Evolutionary conservation across 2,888 invertebrate genomes (phyloP).

Genomic region (Rhimphoctona megacephalus): DNA sequence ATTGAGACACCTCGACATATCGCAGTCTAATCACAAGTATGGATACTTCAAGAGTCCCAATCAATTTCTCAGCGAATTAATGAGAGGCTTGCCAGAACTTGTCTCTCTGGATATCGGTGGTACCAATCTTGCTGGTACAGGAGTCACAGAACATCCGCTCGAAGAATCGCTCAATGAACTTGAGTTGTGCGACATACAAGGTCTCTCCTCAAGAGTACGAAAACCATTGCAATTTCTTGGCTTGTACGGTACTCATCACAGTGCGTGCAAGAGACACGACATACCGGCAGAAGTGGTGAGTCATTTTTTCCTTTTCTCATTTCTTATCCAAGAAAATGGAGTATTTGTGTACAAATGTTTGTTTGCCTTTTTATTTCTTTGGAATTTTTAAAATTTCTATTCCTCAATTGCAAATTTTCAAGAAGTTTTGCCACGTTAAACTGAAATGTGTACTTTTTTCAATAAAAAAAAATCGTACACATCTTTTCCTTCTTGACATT

Average conservation of each 20-base stretch:
- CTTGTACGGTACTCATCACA: conserved; percentile 94
- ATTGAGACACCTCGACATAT: conserved; percentile 92
- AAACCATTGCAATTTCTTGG: conserved; percentile 95
- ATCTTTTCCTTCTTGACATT: too few relatives aligned
- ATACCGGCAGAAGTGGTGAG: conserved; percentile 95
- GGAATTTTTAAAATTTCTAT: too few relatives aligned
- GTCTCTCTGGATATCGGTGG: conserved; percentile 97
- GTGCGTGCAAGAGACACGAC: conserved; percentile 95
- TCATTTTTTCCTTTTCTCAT: conserved; percentile 38
- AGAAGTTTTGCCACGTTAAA: too few relatives aligned
- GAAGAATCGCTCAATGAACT: conserved; percentile 64
- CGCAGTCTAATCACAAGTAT: conserved; percentile 90
- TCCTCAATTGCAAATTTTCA: too few relatives aligned
- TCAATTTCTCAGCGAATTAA: conserved; percentile 89
- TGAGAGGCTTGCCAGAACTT: conserved; percentile 90
- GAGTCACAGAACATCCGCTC: conserved; percentile 87
- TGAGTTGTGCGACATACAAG: conserved; percentile 92
- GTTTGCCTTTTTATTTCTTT: too few relatives aligned
- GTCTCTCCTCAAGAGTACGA: conserved; percentile 91
- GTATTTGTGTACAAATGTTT: too few relatives aligned
- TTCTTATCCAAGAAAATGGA: neutral
- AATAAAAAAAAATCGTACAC: too few relatives aligned
- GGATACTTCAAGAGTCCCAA: conserved; percentile 92
- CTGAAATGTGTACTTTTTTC: too few relatives aligned
- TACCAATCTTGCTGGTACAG: conserved; percentile 96